phyloP scores from a whole-genome alignment of 1,140 invertebrate genomes.

The Nephila pilipes region DNA sequence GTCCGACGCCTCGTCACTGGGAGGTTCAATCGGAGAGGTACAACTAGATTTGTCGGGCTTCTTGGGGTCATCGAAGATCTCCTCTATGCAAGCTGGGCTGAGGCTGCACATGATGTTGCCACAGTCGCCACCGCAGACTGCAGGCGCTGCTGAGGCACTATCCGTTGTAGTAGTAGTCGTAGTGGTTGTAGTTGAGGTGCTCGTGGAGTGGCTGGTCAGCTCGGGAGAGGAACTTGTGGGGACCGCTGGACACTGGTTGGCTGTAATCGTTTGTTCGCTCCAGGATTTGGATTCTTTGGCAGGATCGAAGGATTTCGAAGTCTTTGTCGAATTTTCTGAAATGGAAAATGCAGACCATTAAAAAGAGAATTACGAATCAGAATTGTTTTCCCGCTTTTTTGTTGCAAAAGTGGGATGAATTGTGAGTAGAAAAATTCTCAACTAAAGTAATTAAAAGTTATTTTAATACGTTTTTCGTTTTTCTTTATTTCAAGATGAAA shows the following conservation, averaged over 20 bases:
- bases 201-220: conserved; percentile 5
- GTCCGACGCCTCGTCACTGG: conserved; percentile 6
- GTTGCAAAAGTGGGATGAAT: neutral
- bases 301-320: conserved; percentile 58
- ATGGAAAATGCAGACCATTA: neutral
- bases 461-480: too few relatives aligned
- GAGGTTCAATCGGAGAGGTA: neutral
- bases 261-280: conserved; percentile 7
- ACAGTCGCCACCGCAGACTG: conserved; percentile 50
- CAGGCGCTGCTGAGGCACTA: neutral
- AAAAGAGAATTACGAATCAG: neutral
- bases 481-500: too few relatives aligned
- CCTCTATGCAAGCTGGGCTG: conserved; percentile 63
- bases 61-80: conserved; percentile 17
- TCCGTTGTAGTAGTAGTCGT: neutral
- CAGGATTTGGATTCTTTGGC: conserved; percentile 46
- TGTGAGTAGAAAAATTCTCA: neutral
- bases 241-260: neutral
- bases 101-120: conserved; percentile 74
- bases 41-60: neutral
- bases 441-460: neutral
- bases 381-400: too few relatives aligned
- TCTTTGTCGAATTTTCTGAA: conserved; percentile 30
- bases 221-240: neutral
- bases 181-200: neutral